Conservation (phyloP, 2,888 invertebrate species). For the Calameuta filiformis region DNA sequence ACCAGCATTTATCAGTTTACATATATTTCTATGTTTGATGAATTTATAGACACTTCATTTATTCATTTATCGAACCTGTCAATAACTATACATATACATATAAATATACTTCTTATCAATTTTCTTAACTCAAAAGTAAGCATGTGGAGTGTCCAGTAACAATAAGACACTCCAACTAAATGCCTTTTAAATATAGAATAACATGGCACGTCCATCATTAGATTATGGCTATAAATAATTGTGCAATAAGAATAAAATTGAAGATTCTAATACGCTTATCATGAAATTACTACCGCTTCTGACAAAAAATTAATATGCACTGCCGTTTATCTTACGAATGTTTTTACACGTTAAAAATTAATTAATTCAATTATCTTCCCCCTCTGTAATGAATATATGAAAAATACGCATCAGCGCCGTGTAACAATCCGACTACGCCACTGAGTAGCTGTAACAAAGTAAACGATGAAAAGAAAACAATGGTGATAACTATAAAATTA, state of each 20-base stretch:
- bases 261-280: not conserved
- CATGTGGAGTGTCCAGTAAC: too few relatives aligned
- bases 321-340: not conserved
- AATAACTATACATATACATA: not conserved
- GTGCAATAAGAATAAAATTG: not conserved
- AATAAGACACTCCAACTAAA: too few relatives aligned
- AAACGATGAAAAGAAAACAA: conserved; percentile 22
- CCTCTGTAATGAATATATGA: conserved; percentile 78
- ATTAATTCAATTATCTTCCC: conserved; percentile 65
- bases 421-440: conserved; percentile 78
- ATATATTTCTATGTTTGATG: not conserved
- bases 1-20: not conserved
- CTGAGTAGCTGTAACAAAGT: conserved; percentile 77
- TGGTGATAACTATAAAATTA: conserved; percentile 9
- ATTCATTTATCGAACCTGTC: not conserved
- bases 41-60: not conserved
- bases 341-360: not conserved
- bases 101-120: not conserved
- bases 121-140: not conserved
- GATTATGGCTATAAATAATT: not conserved
- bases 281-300: not conserved
- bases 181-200: too few relatives aligned
- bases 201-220: too few relatives aligned
- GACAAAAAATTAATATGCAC: not conserved
- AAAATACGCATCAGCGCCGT: conserved; percentile 83